Conservation (phyloP, 2,888 invertebrate species). For the Subacronicta megacephala region DNA sequence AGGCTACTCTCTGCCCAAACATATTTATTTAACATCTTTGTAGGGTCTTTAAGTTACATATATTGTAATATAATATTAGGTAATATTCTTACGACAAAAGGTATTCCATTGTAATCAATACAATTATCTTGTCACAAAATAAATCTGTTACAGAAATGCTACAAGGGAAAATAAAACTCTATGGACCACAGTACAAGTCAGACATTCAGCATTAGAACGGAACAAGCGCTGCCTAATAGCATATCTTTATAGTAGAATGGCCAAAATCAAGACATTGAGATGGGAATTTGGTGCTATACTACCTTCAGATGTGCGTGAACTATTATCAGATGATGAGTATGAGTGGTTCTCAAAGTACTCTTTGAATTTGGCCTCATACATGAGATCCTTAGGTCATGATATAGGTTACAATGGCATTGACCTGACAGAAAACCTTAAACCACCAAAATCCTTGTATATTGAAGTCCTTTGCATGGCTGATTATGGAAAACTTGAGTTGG, state of each 20-base stretch:
- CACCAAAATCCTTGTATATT: conserved; percentile 97
- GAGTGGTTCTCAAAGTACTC: conserved; percentile 97
- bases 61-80: too few relatives aligned
- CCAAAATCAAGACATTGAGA: conserved; percentile 94
- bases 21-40: too few relatives aligned
- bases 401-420: conserved; percentile 93
- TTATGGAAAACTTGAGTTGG: conserved; percentile 98
- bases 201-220: conserved; percentile 96
- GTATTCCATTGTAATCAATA: too few relatives aligned
- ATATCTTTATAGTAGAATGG: conserved; percentile 95
- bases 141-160: conserved; percentile 78
- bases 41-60: too few relatives aligned
- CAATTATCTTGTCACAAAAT: too few relatives aligned
- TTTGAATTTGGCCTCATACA: conserved; percentile 95
- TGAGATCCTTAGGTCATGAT: conserved; percentile 96
- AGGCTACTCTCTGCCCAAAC: too few relatives aligned
- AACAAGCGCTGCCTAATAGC: conserved; percentile 97
- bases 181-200: conserved; percentile 94
- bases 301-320: conserved; percentile 94
- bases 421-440: conserved; percentile 95
- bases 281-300: conserved; percentile 99
- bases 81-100: too few relatives aligned
- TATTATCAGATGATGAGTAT: conserved; percentile 94
- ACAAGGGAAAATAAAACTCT: conserved; percentile 89
- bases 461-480: conserved; percentile 97